Percentiles rank a stretch among this genome's conserved stretches.
Evolutionary conservation across 1,140 invertebrate species (phyloP).

Genomic region (Chrysopa pallens): DNA sequence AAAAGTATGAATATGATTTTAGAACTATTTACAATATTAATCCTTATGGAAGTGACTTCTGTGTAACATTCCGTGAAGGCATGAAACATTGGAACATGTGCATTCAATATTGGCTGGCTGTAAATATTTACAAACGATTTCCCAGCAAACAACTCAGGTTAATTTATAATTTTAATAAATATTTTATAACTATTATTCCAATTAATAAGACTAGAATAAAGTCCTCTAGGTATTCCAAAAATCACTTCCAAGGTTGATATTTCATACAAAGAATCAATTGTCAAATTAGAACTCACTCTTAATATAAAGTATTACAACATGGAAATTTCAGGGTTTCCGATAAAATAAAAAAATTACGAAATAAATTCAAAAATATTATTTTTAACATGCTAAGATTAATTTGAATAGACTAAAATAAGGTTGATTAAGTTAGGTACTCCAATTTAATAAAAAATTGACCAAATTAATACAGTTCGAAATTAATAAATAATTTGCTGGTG

Average conservation of each 20-base stretch:
- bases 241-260: neutral
- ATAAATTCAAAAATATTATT: too few species aligned
- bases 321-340: too few species aligned
- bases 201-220: neutral
- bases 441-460: too few species aligned
- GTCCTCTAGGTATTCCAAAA: neutral
- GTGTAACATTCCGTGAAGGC: constrained; percentile 55
- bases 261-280: neutral
- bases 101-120: constrained; percentile 89
- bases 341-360: too few species aligned
- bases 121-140: constrained; percentile 70
- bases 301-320: too few species aligned
- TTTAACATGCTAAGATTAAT: too few species aligned
- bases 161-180: constrained; percentile 19
- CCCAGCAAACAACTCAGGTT: constrained; percentile 41
- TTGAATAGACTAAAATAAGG: too few species aligned
- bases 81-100: constrained; percentile 91
- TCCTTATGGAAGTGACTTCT: constrained; percentile 55
- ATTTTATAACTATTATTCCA: too few species aligned
- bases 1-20: constrained; percentile 47
- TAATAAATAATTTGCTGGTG: too few species aligned
- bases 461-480: too few species aligned
- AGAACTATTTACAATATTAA: constrained; percentile 72
- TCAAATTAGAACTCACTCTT: too few species aligned
- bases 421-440: too few species aligned